Evolutionary conservation across 2,888 invertebrate species (phyloP).

Genomic region (Pseudococcus jackbeardsleyi): DNA sequence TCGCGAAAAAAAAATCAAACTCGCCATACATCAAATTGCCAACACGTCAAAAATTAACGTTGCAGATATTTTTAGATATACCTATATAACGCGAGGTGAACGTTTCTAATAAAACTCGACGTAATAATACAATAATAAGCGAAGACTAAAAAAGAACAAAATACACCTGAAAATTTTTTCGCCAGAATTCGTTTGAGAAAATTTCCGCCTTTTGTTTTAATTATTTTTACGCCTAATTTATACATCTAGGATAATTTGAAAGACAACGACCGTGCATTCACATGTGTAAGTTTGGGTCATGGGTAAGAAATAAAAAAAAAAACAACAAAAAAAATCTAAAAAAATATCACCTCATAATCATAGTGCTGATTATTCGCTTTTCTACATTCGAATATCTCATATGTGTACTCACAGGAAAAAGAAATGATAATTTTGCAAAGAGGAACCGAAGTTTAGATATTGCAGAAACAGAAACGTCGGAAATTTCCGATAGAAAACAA

Average conservation of each 20-base stretch:
- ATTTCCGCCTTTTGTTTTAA: neutral
- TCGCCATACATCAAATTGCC: conserved; percentile 12
- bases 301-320: neutral
- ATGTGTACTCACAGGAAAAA: neutral
- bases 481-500: too few relatives aligned
- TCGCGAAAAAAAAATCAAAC: conserved; percentile 16
- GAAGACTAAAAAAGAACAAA: neutral
- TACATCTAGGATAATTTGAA: neutral
- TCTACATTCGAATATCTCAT: neutral
- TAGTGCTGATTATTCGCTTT: neutral
- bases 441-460: too few relatives aligned
- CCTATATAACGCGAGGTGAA: neutral
- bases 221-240: conserved; percentile 5
- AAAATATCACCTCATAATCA: conserved; percentile 6
- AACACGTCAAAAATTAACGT: conserved; percentile 28
- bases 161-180: neutral
- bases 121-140: neutral
- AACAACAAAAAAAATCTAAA: neutral
- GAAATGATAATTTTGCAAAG: too few relatives aligned
- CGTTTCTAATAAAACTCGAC: conserved; percentile 16
- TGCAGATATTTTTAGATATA: neutral
- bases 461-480: too few relatives aligned
- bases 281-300: neutral
- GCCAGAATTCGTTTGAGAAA: neutral
- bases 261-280: neutral